Percentiles rank a stretch among this genome's conserved stretches.
These are phyloP conservation scores for Megalonaias nervosa DNA, from an alignment of 1,140 invertebrate genomes.

Conservation along the genomic window DNA sequence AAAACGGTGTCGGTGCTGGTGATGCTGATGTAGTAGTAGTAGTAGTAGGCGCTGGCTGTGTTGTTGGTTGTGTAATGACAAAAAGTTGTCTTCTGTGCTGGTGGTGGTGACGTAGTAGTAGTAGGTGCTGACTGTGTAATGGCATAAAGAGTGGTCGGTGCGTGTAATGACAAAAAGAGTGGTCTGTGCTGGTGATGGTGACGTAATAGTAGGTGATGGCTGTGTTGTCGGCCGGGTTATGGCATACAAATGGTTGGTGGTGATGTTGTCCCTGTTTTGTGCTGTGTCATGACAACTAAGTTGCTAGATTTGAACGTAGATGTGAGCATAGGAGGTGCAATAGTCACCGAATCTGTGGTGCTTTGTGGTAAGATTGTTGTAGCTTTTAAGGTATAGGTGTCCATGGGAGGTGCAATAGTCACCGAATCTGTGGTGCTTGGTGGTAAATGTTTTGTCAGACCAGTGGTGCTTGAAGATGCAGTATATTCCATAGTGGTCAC, in stretches of 20 bases:
- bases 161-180: no score
- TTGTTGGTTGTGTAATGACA: not conserved
- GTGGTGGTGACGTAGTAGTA: not conserved
- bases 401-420: no score
- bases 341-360: not conserved
- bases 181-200: not conserved
- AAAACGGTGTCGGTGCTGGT: not conserved
- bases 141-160: slow-evolving; percentile 1
- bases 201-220: not conserved
- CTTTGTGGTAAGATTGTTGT: no score
- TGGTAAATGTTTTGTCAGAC: no score
- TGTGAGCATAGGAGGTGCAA: not conserved
- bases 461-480: no score
- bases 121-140: not conserved
- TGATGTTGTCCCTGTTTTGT: not conserved
- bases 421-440: not conserved
- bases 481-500: no score
- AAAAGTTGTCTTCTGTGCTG: not conserved
- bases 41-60: not conserved
- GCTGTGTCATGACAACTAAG: not conserved
- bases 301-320: not conserved
- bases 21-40: slow-evolving; percentile 2
- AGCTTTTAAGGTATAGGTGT: no score
- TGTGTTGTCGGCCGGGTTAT: no score
- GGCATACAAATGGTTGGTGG: not conserved